Base-by-base conservation (phyloP, 1,140 invertebrate genomes). In the Cotesia vestalis region DNA sequence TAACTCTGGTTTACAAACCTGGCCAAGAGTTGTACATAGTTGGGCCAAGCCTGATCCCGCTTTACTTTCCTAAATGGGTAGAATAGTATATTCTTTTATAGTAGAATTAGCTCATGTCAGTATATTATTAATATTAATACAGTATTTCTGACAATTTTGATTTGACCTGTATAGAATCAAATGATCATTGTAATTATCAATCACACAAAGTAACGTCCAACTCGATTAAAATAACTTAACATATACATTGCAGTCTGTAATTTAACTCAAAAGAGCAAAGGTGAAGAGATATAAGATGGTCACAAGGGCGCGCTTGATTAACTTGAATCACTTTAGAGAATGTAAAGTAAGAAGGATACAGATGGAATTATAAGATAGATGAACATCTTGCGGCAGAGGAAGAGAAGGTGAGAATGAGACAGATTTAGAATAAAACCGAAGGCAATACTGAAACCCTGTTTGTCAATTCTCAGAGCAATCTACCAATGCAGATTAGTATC, bases 391-490 rank as follows among this genome's bases (percentile, higher is more conserved):
- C 1, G 63, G 52, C n/a, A 66, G 59, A 61, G 53, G 70, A 63
- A 57, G 20, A 75, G 53, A 61, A 68, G 55, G 59, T 11, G 46
- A 51, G 55, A 73, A 11, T 36, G 17, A 12, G 40, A 59, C 17
- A 40, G 17, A n/a, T 55, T 35, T 11, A 46, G 17, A 34, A 69
- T 70, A 55, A 70, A 52, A 38, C 69, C 36, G 46, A 55, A 66
- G 17, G 40, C 40, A 46, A 46, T 46, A 46, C 27, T 40, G 38
- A 72, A 71, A 62, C 70, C 63, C 72, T 69, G 60, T 52, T 74
- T 70, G 84, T 86, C 85, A 85, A 86, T 85, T 85, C 85, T 85
- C 85, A 82, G 80, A 84, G 83, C 85, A 86, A 86, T 85, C 84
- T 86, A 77, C 79, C 75, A 77, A 86, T 86, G 84, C 80, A 85